A percentile compares a stretch with the other conserved stretches of the same genome.
These are phyloP conservation scores for Tillus elongatus DNA, from an alignment of 2,888 invertebrate species.

Conservation along the genomic window DNA sequence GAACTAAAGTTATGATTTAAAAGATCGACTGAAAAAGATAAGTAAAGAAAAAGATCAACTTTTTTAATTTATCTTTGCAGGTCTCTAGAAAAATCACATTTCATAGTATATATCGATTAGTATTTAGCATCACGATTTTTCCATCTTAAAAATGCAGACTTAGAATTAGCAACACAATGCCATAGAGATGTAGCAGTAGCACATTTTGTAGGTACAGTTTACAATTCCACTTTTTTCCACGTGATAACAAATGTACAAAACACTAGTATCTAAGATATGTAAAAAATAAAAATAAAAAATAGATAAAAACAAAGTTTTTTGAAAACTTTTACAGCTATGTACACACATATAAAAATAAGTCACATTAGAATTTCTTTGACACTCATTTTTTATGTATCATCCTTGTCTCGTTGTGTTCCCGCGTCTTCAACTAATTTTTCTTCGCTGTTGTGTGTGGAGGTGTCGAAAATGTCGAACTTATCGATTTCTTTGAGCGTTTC, in stretches of 20 bases:
- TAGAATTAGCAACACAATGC: too few species aligned
- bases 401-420: conserved; percentile 13
- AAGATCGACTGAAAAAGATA: too few species aligned
- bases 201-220: too few species aligned
- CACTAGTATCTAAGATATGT: conserved; percentile 24
- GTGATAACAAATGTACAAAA: conserved; percentile 22
- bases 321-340: conserved; percentile 12
- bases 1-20: too few species aligned
- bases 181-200: too few species aligned
- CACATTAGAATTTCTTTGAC: conserved; percentile 13
- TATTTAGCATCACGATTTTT: too few species aligned
- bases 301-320: conserved; percentile 19
- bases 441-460: conserved; percentile 30
- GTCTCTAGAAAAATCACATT: too few species aligned
- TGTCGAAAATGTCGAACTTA: conserved; percentile 37
- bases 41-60: too few species aligned
- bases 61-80: too few species aligned
- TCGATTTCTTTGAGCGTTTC: conserved; percentile 38
- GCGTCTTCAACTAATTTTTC: conserved; percentile 26
- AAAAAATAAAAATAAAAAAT: conserved; percentile 23
- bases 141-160: too few species aligned
- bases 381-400: conserved; percentile 7
- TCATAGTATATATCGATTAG: too few species aligned
- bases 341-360: conserved; percentile 15
- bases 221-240: conserved; percentile 21